Base-by-base conservation (phyloP, 2,797 vertebrate species). In the Poeciliopsis gracilis region DNA sequence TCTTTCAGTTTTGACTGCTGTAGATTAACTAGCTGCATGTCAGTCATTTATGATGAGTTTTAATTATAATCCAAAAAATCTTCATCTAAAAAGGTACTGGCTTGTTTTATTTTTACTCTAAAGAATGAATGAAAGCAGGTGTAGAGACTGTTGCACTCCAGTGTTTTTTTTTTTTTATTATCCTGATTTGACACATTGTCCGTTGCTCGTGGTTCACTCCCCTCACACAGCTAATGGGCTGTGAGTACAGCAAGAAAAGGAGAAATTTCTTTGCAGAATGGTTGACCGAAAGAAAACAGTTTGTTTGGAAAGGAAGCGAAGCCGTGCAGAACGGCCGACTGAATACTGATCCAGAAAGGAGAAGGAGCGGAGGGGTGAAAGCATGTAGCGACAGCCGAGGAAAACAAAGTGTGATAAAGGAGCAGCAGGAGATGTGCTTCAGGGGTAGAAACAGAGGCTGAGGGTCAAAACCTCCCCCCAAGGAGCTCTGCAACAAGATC, bases 231-330 rank as follows among this genome's bases (percentile, higher is more conserved):
- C 77, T 77, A 82, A 36, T 72, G 69, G 55, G 66, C 66, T n/a
- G 25, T 33, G 61, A 49, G 0, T 45, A 51, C 69, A 71, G 66
- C 67, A 73, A 43, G 23, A 63, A 76, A 38, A 82, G 74, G 66
- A 76, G 77, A 88, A 38, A 80, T 78, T 82, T 85, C 82, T 85
- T 87, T 90, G 82, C 82, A 82, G 76, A 77, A 81, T 83, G 11
- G 15, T 67, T n/a, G 72, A 76, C 74, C 75, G 77, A 79, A 84
- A 78, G 72, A 84, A 82, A 89, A 69, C 72, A 82, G 78, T 89
- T 91, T 94, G 91, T 94, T 95, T 94, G 79, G 82, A 89, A 84
- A 89, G 78, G 77, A 86, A 83, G 78, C 0, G 84, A 92, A 92
- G 81, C 84, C 7, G 81, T 88, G 92, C 92, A 87, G 90, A 91